These are phyloP conservation scores for Toxotes jaculatrix DNA, from an alignment of 2,113 vertebrate species.

Conservation along the genomic window DNA sequence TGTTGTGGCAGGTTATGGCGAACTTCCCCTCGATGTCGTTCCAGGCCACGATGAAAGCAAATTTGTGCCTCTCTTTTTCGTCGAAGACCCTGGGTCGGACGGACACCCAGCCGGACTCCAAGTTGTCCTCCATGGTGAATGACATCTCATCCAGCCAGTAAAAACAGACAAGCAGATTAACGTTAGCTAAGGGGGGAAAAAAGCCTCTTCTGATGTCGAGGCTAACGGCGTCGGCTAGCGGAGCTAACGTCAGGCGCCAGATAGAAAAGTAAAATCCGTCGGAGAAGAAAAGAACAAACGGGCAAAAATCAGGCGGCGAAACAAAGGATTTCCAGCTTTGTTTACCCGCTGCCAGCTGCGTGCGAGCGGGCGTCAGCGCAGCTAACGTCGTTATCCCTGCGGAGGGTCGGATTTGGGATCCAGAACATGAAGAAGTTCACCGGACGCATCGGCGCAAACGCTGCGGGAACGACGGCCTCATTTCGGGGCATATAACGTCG, in stretches of 20 bases:
- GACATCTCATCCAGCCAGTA: conserved; percentile 85
- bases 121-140: conserved; percentile 91
- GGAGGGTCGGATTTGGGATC: conserved; percentile 16
- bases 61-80: conserved; percentile 94
- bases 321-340: conserved; percentile 65
- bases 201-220: conserved; percentile 9
- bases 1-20: conserved; percentile 97
- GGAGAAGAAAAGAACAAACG: neutral
- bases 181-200: neutral
- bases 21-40: conserved; percentile 97
- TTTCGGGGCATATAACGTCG: neutral
- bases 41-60: conserved; percentile 98
- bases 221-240: conserved; percentile 54
- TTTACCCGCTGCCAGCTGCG: conserved; percentile 51
- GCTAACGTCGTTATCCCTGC: conserved; percentile 31
- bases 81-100: conserved; percentile 94
- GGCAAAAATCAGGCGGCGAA: conserved; percentile 7
- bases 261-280: conserved; percentile 11
- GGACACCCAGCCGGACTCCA: conserved; percentile 96
- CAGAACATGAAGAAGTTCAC: conserved; percentile 52
- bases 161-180: conserved; percentile 31
- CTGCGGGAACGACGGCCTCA: neutral
- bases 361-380: conserved; percentile 34
- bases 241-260: conserved; percentile 4
- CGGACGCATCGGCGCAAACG: conserved; percentile 3